phyloP scores from a whole-genome alignment of 2,113 vertebrate species.

The Cyprinodon brontotheroides region DNA sequence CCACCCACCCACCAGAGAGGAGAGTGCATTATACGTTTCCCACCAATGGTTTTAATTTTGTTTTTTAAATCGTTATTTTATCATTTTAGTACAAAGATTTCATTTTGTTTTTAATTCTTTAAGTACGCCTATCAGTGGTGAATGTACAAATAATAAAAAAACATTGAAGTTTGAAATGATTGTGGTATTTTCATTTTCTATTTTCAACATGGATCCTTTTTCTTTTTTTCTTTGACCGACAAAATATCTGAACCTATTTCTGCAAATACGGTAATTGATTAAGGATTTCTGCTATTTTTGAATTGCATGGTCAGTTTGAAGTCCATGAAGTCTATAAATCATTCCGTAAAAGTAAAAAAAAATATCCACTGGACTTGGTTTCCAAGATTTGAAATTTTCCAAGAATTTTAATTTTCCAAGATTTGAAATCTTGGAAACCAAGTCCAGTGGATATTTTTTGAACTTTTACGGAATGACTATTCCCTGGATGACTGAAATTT shows the following conservation, averaged over 20 bases:
- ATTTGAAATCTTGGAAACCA: no score
- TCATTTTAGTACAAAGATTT: constrained; percentile 80
- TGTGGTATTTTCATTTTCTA: constrained; percentile 23
- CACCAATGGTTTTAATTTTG: constrained; percentile 72
- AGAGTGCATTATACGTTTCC: constrained; percentile 64
- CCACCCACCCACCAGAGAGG: constrained; percentile 27
- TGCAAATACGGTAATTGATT: no score
- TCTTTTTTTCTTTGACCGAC: background rate
- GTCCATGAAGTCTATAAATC: no score
- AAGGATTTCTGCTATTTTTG: no score
- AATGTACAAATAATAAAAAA: constrained; percentile 87
- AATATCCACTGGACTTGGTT: no score
- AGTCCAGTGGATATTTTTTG: no score
- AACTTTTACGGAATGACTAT: no score
- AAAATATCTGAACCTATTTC: background rate
- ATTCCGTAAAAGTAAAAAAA: no score
- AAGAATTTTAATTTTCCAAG: no score
- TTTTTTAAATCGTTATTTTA: constrained; percentile 76
- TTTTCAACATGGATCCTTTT: background rate
- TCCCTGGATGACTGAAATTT: no score
- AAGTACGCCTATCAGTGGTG: constrained; percentile 83
- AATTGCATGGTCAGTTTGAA: no score
- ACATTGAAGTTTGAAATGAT: constrained; percentile 75
- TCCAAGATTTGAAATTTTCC: no score
- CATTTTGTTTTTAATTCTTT: constrained; percentile 69